Evolutionary conservation across 2,888 invertebrate species (phyloP), one percentile per base, ranked within the genome.

Genomic region (Drosophila putrida): DNA sequence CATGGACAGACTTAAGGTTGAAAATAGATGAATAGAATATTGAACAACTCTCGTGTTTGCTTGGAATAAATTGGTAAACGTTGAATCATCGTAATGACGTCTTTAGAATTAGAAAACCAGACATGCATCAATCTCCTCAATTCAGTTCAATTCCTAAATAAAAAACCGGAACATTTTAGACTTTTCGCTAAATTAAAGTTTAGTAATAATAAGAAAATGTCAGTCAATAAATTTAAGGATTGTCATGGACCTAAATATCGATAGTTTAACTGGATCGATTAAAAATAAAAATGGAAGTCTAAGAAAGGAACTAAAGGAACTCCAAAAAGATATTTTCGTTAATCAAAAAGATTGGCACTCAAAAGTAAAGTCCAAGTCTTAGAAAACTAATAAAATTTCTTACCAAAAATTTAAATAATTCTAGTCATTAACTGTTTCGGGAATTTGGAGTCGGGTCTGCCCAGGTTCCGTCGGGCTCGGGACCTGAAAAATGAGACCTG

Each of bases 61-160:
- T 10, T 51, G 13, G 15, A 53, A 51, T 31, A 20, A 41, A 11
- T 53, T 31, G 11, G 11, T 31, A 54, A 13, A 11, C 2, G 20
- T 43, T 41, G 10, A 41, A n/a, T 54, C 25, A 54, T 54, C 20
- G 41, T 6, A 33, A 33, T 54, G 25, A 33, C 9, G 33, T 49
- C 15, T 33, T 47, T 4, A 33, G 15, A 31, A 6, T 4, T 20
- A 31, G 6, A 6, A 20, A 43, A 25, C 20, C 4, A n/a, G 5
- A 20, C n/a, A 20, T 10, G 8, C n/a, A 31, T 31, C n/a, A 20
- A 13, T 13, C 11, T 36, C 13, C n/a, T n/a, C n/a, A 27, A n/a
- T 4, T 31, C 5, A 31, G 31, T 20, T 20, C 20, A 20, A 20
- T 20, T 20, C 20, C 20, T 20, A 20, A 20, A 20, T 20, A 2